Evolutionary conservation across 30 jellyfish, hydroid and myxozoan species (phyloP), one percentile per base, ranked within the genome.

Genomic region (Sanderia malayensis): DNA sequence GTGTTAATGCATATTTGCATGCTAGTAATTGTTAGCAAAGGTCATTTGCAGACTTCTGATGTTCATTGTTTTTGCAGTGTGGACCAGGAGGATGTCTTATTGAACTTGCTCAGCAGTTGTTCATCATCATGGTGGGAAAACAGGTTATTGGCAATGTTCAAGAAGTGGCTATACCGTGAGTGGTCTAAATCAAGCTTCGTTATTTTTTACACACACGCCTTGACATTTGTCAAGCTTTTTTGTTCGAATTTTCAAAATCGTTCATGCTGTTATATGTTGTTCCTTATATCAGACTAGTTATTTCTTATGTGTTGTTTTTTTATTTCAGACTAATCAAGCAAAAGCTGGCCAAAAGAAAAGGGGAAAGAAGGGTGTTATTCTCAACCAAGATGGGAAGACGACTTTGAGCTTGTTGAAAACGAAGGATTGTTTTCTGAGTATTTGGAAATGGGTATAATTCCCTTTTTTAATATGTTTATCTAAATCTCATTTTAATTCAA

Each of bases 11-110:
- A n/a, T n/a, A n/a, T n/a, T n/a, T n/a, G n/a, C n/a, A n/a, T n/a
- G n/a, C n/a, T n/a, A n/a, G n/a, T n/a, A n/a, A n/a, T n/a, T n/a
- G n/a, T n/a, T n/a, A n/a, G n/a, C n/a, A n/a, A n/a, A n/a, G n/a
- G n/a, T n/a, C n/a, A n/a, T n/a, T n/a, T n/a, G n/a, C n/a, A n/a
- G n/a, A n/a, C n/a, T n/a, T n/a, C n/a, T n/a, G n/a, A n/a, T n/a
- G n/a, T n/a, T n/a, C n/a, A n/a, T n/a, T n/a, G n/a, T n/a, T n/a
- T n/a, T n/a, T n/a, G n/a, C n/a, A 90, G 97, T 90, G 97, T 76
- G 97, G 97, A 9, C 97, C 97, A 20, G 97, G 97, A 20, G 97
- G 97, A 4, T 90, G 97, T 53, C 86, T 90, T 28, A 64, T 90
- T 46, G 97, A 90, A 46, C 92, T 90, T n/a, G 97, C 97, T 2